Conservation (phyloP, 2,888 invertebrate species). For the Minunthozetes semirufus region DNA sequence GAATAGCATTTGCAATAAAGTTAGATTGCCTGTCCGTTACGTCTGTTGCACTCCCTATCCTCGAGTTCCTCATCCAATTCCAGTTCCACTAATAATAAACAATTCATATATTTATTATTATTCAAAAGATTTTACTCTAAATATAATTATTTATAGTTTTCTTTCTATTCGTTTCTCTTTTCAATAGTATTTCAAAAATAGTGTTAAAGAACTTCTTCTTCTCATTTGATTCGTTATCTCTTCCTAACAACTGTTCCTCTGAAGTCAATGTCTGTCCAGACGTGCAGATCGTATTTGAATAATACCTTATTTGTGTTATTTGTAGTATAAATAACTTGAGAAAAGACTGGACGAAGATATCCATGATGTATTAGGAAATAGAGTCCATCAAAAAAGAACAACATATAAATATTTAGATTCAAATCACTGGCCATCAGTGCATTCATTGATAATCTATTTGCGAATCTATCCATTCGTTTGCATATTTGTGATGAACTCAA, state of each 20-base stretch:
- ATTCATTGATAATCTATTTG: too few species aligned
- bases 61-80: not conserved
- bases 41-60: not conserved
- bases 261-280: not conserved
- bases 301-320: not conserved
- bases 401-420: not conserved
- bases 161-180: not conserved
- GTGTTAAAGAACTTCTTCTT: not conserved
- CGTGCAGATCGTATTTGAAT: not conserved
- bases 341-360: not conserved
- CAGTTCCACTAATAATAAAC: not conserved
- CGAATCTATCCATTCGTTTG: too few species aligned
- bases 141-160: constrained; percentile 1
- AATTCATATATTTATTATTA: not conserved
- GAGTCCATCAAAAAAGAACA: not conserved
- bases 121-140: not conserved
- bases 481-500: too few species aligned
- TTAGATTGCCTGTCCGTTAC: not conserved
- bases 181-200: not conserved
- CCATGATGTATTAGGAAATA: too few species aligned
- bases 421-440: not conserved
- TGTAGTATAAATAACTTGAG: not conserved
- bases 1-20: not conserved
- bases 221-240: not conserved
- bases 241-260: not conserved